Evolutionary conservation across 2,113 vertebrate genomes (phyloP).

Genomic region (Tauraco erythrolophus): DNA sequence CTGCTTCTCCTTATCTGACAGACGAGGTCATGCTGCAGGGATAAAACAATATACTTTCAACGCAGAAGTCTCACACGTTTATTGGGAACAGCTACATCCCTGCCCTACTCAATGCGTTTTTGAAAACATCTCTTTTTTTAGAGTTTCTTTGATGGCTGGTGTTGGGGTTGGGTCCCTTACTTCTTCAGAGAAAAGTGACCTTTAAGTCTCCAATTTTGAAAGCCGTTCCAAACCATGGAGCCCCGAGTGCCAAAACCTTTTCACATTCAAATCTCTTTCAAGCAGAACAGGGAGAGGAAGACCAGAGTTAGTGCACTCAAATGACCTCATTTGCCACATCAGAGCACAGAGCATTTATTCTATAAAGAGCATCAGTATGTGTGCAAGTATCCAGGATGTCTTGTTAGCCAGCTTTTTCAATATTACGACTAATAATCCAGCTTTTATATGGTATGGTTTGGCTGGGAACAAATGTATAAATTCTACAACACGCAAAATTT

Average conservation of each 20-base stretch:
- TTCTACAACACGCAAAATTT: not conserved
- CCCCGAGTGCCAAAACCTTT: slow-evolving; percentile 48
- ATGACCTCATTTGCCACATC: slow-evolving; percentile 72
- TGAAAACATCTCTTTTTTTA: not conserved
- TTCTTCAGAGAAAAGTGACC: slow-evolving; percentile 58
- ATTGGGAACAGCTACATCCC: not conserved
- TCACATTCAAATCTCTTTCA: slow-evolving; percentile 65
- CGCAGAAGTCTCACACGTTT: not conserved
- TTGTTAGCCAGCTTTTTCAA: slow-evolving; percentile 26
- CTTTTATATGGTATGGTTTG: slow-evolving; percentile 47
- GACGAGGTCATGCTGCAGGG: not conserved
- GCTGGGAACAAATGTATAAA: not conserved
- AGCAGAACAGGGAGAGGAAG: slow-evolving; percentile 52
- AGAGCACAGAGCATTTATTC: slow-evolving; percentile 58
- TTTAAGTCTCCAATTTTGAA: slow-evolving; percentile 42
- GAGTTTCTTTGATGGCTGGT: slow-evolving; percentile 23
- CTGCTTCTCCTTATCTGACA: slow-evolving; percentile 59
- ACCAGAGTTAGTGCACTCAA: slow-evolving; percentile 49
- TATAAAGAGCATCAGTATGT: slow-evolving; percentile 39
- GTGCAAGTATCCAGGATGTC: slow-evolving; percentile 17
- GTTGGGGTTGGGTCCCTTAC: slow-evolving; percentile 3
- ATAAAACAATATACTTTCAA: slow-evolving; percentile 19
- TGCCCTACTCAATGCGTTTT: not conserved
- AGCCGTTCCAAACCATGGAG: slow-evolving; percentile 46
- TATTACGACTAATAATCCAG: not conserved